Evolutionary conservation across 2,888 invertebrate genomes (phyloP), one percentile per base, ranked within the genome.

Genomic region (Melieria crassipennis): DNA sequence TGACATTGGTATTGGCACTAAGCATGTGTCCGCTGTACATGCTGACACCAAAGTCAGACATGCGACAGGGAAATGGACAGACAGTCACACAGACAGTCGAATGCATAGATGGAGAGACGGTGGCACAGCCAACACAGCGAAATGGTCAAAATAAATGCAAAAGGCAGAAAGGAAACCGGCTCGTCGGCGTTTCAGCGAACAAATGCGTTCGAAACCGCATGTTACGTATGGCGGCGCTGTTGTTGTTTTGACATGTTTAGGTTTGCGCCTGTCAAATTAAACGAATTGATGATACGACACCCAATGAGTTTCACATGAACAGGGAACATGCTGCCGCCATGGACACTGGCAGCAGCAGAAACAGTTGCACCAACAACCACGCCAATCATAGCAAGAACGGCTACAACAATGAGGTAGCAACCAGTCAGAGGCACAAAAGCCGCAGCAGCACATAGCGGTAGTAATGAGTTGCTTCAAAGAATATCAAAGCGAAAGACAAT

Each of bases 271-370:
- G 87, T 87, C 87, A 87, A 87, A 87, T 87, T 87, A 87, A 86
- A 86, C 85, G 86, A 87, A 87, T 87, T 87, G 87, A 87, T 87
- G 87, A 86, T 87, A 86, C 87, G 85, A 87, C 86, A 86, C 86
- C 86, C 86, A 87, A 85, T 83, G 85, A 84, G 87, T 84, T 86
- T 87, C 86, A 84, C 85, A 86, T 85, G 86, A 80, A 61, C 69
- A 30, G 30, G 30, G 30, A 30, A 2, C 30, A 30, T 67, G 52
- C 50, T 16, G 50, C 67, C 45, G 9, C 50, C 65, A 42, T 48
- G 46, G 42, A 30, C 65, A 64, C 47, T 64, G 65, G n/a, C 57
- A 57, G 10, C 57, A 61, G 46, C 45, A 46, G 10, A 48, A 55
- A 46, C 67, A 43, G 45, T 11, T n/a, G 30, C 56, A n/a, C 7